Evolutionary conservation across 1,140 invertebrate genomes (phyloP), one percentile per base, ranked within the genome.

Genomic region (Harpegnathos saltator): DNA sequence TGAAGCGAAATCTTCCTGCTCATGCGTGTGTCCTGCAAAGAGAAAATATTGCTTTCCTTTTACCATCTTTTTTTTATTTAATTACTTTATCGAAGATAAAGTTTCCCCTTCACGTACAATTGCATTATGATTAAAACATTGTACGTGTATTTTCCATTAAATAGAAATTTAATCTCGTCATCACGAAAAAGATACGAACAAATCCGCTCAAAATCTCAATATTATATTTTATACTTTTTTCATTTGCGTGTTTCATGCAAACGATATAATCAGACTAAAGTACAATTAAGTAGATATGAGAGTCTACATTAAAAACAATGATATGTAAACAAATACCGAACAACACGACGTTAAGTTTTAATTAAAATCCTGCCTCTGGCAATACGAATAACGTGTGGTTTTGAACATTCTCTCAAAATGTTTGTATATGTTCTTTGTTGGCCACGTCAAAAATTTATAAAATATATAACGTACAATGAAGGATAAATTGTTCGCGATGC

Each of bases 391-490:
- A n/a, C n/a, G 12, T 29, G 12, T 7, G 38, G 1, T 54, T 68
- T 11, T 15, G 3, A 12, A 75, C 29, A 15, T 56, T 56, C n/a
- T 19, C n/a, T 19, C 1, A 24, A 48, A 17, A 56, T 12, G 22
- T 17, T 65, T 15, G 19, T 33, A 44, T 29, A 33, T 5, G 7
- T 44, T 78, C 54, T 69, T 69, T 69, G 12, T 44, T 44, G 9
- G 9, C 14, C 44, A 12, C 0, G 9, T 56, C 65, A 22, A 78
- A 69, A 69, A 78, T 69, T 69, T 69, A 69, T 69, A 14, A 59
- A 80, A 26, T 48, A 15, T 63, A 22, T 15, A 15, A 59, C 22
- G 7, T 17, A 38, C 17, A 75, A 69, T 56, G 50, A 29, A 24
- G 44, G 52, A 58, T 58, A 22, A 33, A 78, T 69, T 12, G 29